Evolutionary conservation across 23 tunicate species (phyloP).

Genomic region (Trididemnum clinides): DNA sequence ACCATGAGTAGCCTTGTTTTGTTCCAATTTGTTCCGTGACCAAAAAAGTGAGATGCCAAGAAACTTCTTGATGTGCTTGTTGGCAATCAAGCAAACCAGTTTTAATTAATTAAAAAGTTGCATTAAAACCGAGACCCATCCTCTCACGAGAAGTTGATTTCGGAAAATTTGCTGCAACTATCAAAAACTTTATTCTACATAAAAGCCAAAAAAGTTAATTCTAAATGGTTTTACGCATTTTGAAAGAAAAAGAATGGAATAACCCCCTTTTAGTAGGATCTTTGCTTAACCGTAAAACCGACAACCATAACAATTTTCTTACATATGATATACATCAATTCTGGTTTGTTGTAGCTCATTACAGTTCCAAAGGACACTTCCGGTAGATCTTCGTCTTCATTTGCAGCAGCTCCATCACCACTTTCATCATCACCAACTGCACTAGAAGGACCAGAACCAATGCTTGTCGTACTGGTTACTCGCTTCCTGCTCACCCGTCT

Average conservation of each 20-base stretch:
- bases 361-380: conserved; percentile 57
- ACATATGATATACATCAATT: conserved; percentile 61
- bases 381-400: conserved; percentile 82
- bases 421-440: conserved; percentile 29
- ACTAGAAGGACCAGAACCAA: conserved; percentile 23
- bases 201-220: too few relatives aligned
- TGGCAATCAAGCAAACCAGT: too few relatives aligned
- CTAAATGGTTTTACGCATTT: too few relatives aligned
- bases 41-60: too few relatives aligned
- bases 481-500: not conserved
- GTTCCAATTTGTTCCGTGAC: too few relatives aligned
- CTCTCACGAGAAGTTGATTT: too few relatives aligned
- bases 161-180: too few relatives aligned
- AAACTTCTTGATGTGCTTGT: too few relatives aligned
- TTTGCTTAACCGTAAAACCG: not conserved
- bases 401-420: conserved; percentile 25
- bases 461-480: conserved; percentile 30
- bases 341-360: conserved; percentile 72
- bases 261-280: not conserved
- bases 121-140: too few relatives aligned
- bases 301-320: not conserved
- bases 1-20: too few relatives aligned
- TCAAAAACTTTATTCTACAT: too few relatives aligned
- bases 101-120: too few relatives aligned
- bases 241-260: not conserved